A percentile compares a stretch with the other conserved stretches of the same genome.
Evolutionary conservation across 1,140 invertebrate species (phyloP).

Genomic region (Sarcophaga bullata): DNA sequence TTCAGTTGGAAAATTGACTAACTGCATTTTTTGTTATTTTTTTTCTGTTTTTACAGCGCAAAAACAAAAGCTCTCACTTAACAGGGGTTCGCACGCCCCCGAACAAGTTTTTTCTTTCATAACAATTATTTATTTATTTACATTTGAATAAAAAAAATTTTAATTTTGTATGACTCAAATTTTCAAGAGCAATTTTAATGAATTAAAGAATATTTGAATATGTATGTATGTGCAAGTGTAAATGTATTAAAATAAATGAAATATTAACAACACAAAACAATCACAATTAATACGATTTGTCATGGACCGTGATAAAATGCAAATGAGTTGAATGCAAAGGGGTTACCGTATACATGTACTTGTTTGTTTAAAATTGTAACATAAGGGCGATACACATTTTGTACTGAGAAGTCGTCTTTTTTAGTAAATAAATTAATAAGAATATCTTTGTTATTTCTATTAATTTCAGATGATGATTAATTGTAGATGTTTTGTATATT

Average conservation of each 20-base stretch:
- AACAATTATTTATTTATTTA: conserved; percentile 33
- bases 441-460: too few relatives aligned
- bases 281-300: neutral
- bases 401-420: too few relatives aligned
- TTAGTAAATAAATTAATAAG: too few relatives aligned
- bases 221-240: neutral
- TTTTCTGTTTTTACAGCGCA: neutral
- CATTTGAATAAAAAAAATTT: neutral
- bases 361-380: neutral
- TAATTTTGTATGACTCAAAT: conserved; percentile 31
- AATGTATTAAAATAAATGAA: neutral
- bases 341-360: neutral
- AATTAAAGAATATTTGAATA: conserved; percentile 17
- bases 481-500: too few relatives aligned
- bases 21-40: too few relatives aligned
- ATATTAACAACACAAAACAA: neutral
- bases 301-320: conserved; percentile 6
- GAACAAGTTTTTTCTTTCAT: conserved; percentile 28
- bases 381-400: too few relatives aligned
- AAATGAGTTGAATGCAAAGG: neutral
- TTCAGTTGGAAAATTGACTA: too few relatives aligned
- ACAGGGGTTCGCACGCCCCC: conserved; percentile 36
- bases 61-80: conserved; percentile 18
- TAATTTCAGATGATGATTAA: too few relatives aligned
- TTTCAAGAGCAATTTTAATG: conserved; percentile 29